These are phyloP conservation scores for Poeciliopsis gracilis DNA, from an alignment of 2,797 vertebrate species.

Conservation along the genomic window DNA sequence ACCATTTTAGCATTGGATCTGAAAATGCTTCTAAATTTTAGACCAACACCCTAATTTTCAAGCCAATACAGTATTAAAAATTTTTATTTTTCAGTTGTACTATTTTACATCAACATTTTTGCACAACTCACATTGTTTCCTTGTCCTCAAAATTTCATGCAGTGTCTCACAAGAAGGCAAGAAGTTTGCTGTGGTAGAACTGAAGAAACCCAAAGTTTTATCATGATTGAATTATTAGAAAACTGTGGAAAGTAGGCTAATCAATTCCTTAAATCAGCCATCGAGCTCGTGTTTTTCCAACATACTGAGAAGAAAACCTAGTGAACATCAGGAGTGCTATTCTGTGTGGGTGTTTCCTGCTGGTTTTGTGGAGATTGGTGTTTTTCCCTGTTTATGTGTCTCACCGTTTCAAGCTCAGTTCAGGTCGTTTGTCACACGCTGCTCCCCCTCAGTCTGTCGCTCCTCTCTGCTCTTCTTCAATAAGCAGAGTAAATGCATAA, in stretches of 20 bases:
- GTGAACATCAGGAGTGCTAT: constrained; percentile 22
- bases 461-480: constrained; percentile 1
- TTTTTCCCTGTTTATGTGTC: constrained; percentile 20
- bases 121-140: neutral
- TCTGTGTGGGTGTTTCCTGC: constrained; percentile 15
- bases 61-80: neutral
- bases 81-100: neutral
- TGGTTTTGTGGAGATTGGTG: constrained; percentile 10
- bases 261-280: constrained; percentile 39
- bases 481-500: neutral
- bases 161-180: constrained; percentile 24
- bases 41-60: neutral
- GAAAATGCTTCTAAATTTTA: constrained; percentile 1
- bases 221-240: constrained; percentile 39
- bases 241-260: constrained; percentile 30
- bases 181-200: constrained; percentile 21
- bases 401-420: constrained; percentile 9
- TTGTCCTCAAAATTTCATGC: neutral
- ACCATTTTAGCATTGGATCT: neutral
- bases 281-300: constrained; percentile 13
- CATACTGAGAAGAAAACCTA: constrained; percentile 16
- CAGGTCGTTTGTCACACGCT: constrained; percentile 14
- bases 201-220: constrained; percentile 18
- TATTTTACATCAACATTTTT: neutral
- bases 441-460: constrained; percentile 2